Evolutionary conservation across 2,888 invertebrate genomes (phyloP).

Genomic region (Cephalotes varians): DNA sequence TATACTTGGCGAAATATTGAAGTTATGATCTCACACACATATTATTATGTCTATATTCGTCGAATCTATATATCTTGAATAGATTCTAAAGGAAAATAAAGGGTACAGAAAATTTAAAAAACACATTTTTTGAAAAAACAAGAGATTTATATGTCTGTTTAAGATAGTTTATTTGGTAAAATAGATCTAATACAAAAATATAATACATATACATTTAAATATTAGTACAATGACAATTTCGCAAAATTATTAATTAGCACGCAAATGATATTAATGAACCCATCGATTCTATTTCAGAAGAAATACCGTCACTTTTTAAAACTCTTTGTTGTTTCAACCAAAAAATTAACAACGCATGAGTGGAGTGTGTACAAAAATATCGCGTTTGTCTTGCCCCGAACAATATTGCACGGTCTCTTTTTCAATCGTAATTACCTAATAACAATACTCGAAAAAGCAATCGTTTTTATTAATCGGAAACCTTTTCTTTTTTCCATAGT

Average conservation of each 20-base stretch:
- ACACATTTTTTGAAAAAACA: not conserved
- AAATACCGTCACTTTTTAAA: not conserved
- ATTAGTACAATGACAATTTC: not conserved
- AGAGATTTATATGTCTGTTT: slow-evolving; percentile 4
- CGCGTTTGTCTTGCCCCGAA: slow-evolving; percentile 3
- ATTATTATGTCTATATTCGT: not conserved
- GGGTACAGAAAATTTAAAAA: not conserved
- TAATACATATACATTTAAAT: not conserved
- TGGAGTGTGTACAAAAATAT: not conserved
- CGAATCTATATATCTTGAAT: slow-evolving; percentile 37
- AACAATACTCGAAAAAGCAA: not conserved
- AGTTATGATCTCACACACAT: slow-evolving; percentile 28
- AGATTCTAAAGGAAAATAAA: slow-evolving; percentile 34
- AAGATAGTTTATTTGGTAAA: slow-evolving; percentile 14
- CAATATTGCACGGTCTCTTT: slow-evolving; percentile 20
- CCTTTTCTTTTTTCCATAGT: not conserved
- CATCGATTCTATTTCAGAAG: not conserved
- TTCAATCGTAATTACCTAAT: not conserved
- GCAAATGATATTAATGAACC: not conserved
- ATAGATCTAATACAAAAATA: not conserved
- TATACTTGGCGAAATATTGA: slow-evolving; percentile 31
- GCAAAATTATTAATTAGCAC: not conserved
- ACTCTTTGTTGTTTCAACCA: not conserved
- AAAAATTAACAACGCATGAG: slow-evolving; percentile 24
- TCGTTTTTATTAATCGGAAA: not conserved